Conservation (phyloP, 2,888 invertebrate genomes). For the Acrobasis suavella region DNA sequence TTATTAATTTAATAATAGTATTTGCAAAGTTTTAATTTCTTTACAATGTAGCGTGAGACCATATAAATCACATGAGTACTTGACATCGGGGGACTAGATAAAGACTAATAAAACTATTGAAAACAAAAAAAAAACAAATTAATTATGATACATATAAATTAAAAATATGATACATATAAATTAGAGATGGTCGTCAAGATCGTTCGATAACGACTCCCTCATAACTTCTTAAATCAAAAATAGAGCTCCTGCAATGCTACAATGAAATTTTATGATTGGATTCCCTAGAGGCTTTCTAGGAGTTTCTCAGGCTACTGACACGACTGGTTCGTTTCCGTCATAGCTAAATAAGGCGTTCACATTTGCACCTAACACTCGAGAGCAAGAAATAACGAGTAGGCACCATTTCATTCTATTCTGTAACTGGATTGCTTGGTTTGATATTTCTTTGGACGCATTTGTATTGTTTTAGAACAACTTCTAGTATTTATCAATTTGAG, state of each 20-base stretch:
- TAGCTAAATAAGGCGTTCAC: constrained; percentile 70
- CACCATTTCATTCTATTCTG: constrained; percentile 14
- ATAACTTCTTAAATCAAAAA: no score
- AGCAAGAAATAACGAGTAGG: constrained; percentile 29
- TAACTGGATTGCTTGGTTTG: not conserved
- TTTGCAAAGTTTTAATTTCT: no score
- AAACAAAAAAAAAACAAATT: no score
- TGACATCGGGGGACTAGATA: no score
- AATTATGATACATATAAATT: no score
- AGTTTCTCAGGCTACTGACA: constrained; percentile 73
- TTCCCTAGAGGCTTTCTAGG: constrained; percentile 55
- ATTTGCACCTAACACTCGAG: constrained; percentile 70
- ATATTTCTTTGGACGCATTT: not conserved
- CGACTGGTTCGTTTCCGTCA: constrained; percentile 71
- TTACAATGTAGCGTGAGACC: no score
- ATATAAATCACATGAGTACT: no score
- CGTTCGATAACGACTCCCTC: no score
- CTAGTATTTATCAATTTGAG: not conserved
- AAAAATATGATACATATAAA: no score
- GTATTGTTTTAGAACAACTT: not conserved
- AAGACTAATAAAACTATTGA: no score
- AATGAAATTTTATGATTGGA: constrained; percentile 74
- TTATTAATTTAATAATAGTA: no score
- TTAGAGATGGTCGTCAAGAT: no score
- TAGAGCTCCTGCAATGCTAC: constrained; percentile 51